phyloP scores from a whole-genome alignment of 2,113 vertebrate genomes.

The Chrysemys picta region DNA sequence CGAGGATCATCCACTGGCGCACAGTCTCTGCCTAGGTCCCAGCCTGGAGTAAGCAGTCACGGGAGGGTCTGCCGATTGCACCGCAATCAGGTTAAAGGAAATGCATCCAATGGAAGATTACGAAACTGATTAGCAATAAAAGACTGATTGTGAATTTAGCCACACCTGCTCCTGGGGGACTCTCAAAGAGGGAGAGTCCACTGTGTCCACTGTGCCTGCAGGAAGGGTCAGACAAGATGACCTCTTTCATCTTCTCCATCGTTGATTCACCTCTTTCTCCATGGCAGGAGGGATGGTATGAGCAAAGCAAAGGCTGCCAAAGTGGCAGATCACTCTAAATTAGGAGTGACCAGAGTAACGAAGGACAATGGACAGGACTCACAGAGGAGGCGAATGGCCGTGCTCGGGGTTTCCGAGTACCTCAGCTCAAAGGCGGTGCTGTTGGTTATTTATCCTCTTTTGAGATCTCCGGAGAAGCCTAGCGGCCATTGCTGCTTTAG shows the following conservation, averaged over 20 bases:
- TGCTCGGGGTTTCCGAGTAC: neutral
- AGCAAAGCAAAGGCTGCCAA: neutral
- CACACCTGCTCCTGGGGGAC: neutral
- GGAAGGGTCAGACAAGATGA: neutral
- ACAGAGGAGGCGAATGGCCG: neutral
- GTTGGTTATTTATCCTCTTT: slow-evolving; percentile 16
- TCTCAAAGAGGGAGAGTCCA: neutral
- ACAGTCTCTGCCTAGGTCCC: neutral
- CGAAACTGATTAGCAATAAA: neutral
- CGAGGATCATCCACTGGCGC: neutral
- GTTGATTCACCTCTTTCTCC: neutral
- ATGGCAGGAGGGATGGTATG: neutral
- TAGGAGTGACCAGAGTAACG: neutral
- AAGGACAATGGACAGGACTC: neutral
- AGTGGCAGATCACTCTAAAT: neutral
- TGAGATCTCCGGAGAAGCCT: neutral
- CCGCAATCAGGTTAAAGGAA: neutral
- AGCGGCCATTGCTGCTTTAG: neutral
- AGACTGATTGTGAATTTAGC: neutral
- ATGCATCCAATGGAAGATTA: neutral
- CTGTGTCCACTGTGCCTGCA: neutral
- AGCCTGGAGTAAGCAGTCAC: neutral
- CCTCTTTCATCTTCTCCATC: neutral
- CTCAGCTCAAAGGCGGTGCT: neutral
- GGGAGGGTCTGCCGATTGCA: neutral